A percentile compares a stretch with the other conserved stretches of the same genome.
Conservation (phyloP, 2,797 vertebrate genomes). For the Anguilla anguilla region DNA sequence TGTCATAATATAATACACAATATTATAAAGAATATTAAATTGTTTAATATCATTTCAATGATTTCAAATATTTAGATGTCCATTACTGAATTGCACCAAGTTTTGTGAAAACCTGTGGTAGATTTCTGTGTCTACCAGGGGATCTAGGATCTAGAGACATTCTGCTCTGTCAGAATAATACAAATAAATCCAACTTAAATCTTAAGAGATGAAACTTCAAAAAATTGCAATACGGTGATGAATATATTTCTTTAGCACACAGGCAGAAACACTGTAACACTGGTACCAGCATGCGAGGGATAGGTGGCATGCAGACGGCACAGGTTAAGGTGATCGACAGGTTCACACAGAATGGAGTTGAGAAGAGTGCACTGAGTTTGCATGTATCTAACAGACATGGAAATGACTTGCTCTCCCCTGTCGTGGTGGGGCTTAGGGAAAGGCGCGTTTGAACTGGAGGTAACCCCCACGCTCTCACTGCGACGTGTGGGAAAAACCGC, state of each 20-base stretch:
- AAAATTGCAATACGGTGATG: background rate
- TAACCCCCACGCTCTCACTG: background rate
- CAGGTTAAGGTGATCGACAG: background rate
- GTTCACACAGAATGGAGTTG: background rate
- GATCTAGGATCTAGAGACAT: background rate
- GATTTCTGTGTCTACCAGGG: background rate
- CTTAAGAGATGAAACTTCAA: background rate
- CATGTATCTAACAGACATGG: constrained; percentile 17
- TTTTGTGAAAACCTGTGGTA: background rate
- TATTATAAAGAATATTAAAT: background rate
- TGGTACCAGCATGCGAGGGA: background rate
- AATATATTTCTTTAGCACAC: background rate
- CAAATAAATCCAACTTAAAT: background rate
- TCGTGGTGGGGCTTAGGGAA: background rate
- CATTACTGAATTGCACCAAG: background rate
- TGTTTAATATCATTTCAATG: background rate
- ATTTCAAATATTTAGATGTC: background rate
- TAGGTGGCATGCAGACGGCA: background rate
- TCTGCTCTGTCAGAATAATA: background rate
- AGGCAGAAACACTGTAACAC: background rate
- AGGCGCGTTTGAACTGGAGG: background rate
- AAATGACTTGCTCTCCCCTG: background rate
- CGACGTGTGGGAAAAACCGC: background rate
- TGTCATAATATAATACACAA: no score
- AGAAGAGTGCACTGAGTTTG: background rate